Evolutionary conservation across 2,888 invertebrate species (phyloP), one percentile per base, ranked within the genome.

Genomic region (Tenthredo distinguenda): DNA sequence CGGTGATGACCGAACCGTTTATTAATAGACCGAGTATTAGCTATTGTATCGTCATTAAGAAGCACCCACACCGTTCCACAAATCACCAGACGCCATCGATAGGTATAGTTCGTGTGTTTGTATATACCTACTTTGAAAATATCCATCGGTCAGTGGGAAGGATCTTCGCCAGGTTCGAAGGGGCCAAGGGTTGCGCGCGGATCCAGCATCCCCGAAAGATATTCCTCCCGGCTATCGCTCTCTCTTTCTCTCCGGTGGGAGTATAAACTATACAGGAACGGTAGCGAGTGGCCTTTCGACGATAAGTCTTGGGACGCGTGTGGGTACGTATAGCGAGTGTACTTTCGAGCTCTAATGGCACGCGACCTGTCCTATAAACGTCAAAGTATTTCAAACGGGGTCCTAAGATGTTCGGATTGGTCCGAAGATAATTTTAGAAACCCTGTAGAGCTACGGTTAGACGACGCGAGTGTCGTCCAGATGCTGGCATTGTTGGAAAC

Each of bases 361-460:
- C 83, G 83, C 83, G 83, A 83, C 83, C 83, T 83, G 83, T 83
- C 83, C 83, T 83, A 83, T 83, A 83, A 83, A 83, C 34, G 83
- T 83, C 83, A 83, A 83, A 83, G 68, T 83, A 83, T 83, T 83
- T 83, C 83, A 83, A 83, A 83, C 83, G 68, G 83, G 71, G 83
- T 31, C 83, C 83, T 71, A 83, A 83, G 83, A 83, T 83, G 31
- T 71, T 83, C 83, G 83, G 89, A 90, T 91, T 88, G 88, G 88
- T 87, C 87, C 79, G 87, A 89, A 89, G 91, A 91, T 91, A 91
- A 92, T 92, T 92, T 92, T 91, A 89, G 92, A 87, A 83, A 43
- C n/a, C 43, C 31, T 86, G 50, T 81, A 40, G 85, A 76, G 86
- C 85, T 71, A 71, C 83, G 84, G 86, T 85, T 86, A 86, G 87